These are phyloP conservation scores for Orthosia incerta DNA, from an alignment of 2,888 invertebrate genomes.

Conservation along the genomic window DNA sequence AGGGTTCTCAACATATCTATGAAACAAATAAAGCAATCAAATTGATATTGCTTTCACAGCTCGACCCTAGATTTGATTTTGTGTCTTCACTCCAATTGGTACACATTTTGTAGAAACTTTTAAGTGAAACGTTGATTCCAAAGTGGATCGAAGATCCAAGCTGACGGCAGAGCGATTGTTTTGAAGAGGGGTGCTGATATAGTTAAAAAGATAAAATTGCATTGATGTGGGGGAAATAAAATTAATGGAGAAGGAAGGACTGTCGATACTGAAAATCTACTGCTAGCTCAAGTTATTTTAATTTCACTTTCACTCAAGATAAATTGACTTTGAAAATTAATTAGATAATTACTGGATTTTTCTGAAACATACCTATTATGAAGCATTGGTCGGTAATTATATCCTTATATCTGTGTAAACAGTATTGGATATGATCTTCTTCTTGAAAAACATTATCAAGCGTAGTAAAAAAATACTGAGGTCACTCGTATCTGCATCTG, in stretches of 20 bases:
- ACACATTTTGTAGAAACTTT: slow-evolving; percentile 71
- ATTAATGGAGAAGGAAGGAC: slow-evolving; percentile 36
- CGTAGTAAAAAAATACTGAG: too few relatives aligned
- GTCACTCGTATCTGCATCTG: too few relatives aligned
- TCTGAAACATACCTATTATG: too few relatives aligned
- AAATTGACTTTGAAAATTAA: background rate
- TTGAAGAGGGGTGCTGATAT: slow-evolving; percentile 52
- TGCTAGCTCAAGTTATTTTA: background rate
- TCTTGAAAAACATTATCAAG: too few relatives aligned
- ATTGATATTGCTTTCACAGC: background rate
- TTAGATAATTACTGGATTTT: too few relatives aligned
- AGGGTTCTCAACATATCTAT: background rate
- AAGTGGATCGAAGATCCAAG: slow-evolving; percentile 74
- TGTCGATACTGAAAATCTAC: slow-evolving; percentile 8
- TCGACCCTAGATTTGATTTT: slow-evolving; percentile 26
- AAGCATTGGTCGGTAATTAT: too few relatives aligned
- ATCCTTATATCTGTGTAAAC: too few relatives aligned
- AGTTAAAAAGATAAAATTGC: slow-evolving; percentile 59
- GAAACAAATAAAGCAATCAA: slow-evolving; percentile 2
- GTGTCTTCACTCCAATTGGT: slow-evolving; percentile 23
- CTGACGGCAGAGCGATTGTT: slow-evolving; percentile 65
- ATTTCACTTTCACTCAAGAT: background rate
- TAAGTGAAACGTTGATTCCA: slow-evolving; percentile 77
- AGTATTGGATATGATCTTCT: too few relatives aligned
- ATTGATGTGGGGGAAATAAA: slow-evolving; percentile 48